Evolutionary conservation across 2,888 invertebrate genomes (phyloP), one percentile per base, ranked within the genome.

Genomic region (Drosophila planitibia): DNA sequence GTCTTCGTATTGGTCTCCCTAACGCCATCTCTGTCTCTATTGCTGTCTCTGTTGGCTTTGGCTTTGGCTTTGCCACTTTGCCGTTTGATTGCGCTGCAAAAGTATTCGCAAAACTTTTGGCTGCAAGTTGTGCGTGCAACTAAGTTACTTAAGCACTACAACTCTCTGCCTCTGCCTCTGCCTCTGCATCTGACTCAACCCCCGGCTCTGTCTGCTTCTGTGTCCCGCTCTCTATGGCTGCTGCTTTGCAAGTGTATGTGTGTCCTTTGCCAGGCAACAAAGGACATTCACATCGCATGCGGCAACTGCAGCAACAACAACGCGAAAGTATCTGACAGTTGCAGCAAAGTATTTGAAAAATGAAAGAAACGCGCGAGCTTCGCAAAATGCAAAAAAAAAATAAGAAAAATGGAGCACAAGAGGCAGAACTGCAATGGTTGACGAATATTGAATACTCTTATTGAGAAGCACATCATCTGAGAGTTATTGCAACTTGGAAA

Each of bases 301-400:
- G 58, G 53, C 74, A 76, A 35, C 65, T 66, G 16, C 66, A 80
- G 51, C 59, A 72, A 62, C 67, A 74, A 52, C 60, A 74, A 52
- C 35, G 60, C 32, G 52, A 70, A 81, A 70, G 81, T 74, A 85
- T 81, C 85, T 89, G 85, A 88, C 85, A 88, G 88, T 85, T 85
- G 85, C 85, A 82, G 90, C 83, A 74, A 82, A 82, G 73, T 87
- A 89, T 85, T 85, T 85, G 85, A 89, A 89, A 85, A 85, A 85
- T 87, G 85, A 85, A 85, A 74, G 80, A 88, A 85, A 67, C 65
- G 64, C 74, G 65, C 71, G 67, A 52, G 37, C n/a, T 57, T 76
- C 67, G 54, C 66, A 47, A 71, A 62, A 65, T 33, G 32, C 4
- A 25, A 55, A 19, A 35, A 35, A 0, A 55, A 59, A 68, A 51